Base-by-base conservation (phyloP, 2,888 invertebrate species). In the Sturmia bella region DNA sequence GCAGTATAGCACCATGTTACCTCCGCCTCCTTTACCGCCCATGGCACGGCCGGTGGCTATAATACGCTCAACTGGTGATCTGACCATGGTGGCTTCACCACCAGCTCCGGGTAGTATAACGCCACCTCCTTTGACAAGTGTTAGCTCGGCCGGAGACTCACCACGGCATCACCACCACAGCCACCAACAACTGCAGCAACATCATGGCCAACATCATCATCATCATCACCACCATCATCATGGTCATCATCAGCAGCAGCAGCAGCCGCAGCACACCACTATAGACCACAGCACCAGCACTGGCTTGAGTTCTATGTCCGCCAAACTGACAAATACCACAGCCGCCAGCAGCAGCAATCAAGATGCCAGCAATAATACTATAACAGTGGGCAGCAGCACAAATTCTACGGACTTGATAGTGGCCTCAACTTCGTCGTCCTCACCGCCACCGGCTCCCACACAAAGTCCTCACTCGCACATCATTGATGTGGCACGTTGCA, bases 11-110 rank as follows among this genome's bases (percentile, higher is more conserved):
- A 95, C 97, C 70, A 98, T 98, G 96, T 93, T 98, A 89, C 98
- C 98, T 6, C 98, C 98, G 27, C 97, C 98, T 7, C 98, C 98
- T 3, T 94, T 98, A 39, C 98, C 98, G 2, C 98, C 98, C 17
- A 97, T 98, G 96, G 98, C 98, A 3, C 93, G 98, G 84, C 98
- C 98, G 0, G 98, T 98, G 32, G 98, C 98, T 83, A 98, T 99
- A 88, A 97, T 98, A 87, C 94, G 98, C 86, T 98, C 98, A 73
- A 97, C 97, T 87, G 95, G 94, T 92, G 92, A 91, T 86, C 85
- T 94, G 84, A 92, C 93, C 80, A 93, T 93, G 85, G 92, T 93
- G 32, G 93, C 92, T 84, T 93, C 94, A 64, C 93, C 94, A 7
- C 94, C 94, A 21, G 92, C 93, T 11, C 93, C 94, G 50, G 92